These are phyloP conservation scores for Chirona hameri DNA, from an alignment of 2,888 invertebrate species.

Conservation along the genomic window DNA sequence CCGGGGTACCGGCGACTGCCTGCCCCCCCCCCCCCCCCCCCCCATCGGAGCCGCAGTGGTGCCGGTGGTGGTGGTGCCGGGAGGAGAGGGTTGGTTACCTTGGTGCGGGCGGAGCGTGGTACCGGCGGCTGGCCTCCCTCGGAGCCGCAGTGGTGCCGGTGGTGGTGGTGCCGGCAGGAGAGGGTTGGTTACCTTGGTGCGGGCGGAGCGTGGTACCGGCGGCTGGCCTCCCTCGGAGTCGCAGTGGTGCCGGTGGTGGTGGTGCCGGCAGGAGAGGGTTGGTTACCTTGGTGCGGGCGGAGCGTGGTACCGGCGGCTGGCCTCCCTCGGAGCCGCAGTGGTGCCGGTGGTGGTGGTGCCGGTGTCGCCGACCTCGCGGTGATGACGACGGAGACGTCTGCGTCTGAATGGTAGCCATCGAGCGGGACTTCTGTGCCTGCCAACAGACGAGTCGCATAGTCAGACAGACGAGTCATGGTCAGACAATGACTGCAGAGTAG, in stretches of 20 bases:
- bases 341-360: constrained; percentile 49
- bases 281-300: neutral
- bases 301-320: constrained; percentile 4
- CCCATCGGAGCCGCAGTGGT: too few species aligned
- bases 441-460: neutral
- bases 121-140: too few species aligned
- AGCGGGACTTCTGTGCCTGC: constrained; percentile 27
- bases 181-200: too few species aligned
- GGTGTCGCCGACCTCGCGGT: constrained; percentile 34
- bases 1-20: too few species aligned
- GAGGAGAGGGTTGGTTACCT: too few species aligned
- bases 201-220: neutral
- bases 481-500: too few species aligned
- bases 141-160: too few species aligned
- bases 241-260: constrained; percentile 50
- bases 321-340: constrained; percentile 42
- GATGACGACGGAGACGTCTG: constrained; percentile 44
- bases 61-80: too few species aligned
- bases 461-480: too few species aligned
- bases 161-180: too few species aligned
- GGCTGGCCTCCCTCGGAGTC: constrained; percentile 13
- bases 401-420: constrained; percentile 41
- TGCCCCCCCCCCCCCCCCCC: neutral
- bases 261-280: constrained; percentile 41
- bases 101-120: neutral